A percentile compares a stretch with the other conserved stretches of the same genome.
These are phyloP conservation scores for Phrynocephalus versicolor DNA, from an alignment of 2,113 vertebrate genomes.

Conservation along the genomic window DNA sequence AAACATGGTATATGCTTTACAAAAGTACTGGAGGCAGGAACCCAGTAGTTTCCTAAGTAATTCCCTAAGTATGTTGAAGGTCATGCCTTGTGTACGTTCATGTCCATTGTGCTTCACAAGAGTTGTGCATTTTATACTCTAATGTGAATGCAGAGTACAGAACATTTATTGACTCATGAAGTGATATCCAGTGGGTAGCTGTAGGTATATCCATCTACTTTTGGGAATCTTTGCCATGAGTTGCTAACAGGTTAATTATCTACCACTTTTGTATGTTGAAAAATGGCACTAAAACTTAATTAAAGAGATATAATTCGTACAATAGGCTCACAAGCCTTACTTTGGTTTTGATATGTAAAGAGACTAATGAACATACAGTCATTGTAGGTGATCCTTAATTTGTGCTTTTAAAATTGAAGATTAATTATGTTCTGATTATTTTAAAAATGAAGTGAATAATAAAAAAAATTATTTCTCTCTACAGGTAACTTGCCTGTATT, in stretches of 20 bases:
- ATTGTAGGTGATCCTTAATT: background rate
- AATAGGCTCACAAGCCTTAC: background rate
- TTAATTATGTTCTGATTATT: background rate
- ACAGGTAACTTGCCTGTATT: conserved; percentile 73
- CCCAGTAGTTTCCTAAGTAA: background rate
- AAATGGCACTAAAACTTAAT: background rate
- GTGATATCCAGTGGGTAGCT: background rate
- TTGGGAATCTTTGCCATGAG: background rate
- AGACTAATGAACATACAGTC: background rate
- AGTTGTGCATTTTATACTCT: background rate
- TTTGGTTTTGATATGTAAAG: background rate
- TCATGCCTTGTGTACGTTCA: background rate
- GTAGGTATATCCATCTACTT: background rate
- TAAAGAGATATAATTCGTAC: background rate
- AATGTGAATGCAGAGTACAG: background rate
- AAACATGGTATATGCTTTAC: background rate
- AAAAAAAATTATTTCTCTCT: conserved; percentile 61
- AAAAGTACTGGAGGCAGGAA: background rate
- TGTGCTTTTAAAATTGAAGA: background rate
- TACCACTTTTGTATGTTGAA: background rate
- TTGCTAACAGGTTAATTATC: background rate
- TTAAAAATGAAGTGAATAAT: conserved; percentile 46
- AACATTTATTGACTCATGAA: background rate
- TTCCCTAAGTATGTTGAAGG: background rate
- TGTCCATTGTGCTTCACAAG: background rate